These are phyloP conservation scores for Spizella passerina DNA, from an alignment of 2,797 vertebrate species.

Conservation along the genomic window DNA sequence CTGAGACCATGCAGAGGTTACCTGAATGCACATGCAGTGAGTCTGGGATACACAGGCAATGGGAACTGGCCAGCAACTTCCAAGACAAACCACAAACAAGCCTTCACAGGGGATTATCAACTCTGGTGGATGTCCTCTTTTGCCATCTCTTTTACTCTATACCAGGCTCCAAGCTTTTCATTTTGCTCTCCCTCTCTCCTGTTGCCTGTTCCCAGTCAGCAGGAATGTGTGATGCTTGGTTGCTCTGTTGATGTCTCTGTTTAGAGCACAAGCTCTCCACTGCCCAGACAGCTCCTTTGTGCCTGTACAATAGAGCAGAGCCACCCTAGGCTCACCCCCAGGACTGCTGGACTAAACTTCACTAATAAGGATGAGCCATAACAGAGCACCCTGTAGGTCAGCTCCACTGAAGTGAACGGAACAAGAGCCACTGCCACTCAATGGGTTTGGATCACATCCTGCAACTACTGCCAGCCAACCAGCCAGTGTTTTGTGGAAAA, in stretches of 20 bases:
- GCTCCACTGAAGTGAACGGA: not conserved
- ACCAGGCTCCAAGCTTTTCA: not conserved
- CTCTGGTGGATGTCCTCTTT: not conserved
- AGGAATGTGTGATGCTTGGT: not conserved
- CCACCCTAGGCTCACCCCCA: not conserved
- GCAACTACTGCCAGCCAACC: not conserved
- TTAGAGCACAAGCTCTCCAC: not conserved
- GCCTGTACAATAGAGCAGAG: not conserved
- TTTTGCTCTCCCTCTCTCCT: not conserved
- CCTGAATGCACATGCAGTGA: not conserved
- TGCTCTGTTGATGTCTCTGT: not conserved
- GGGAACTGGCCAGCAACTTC: not conserved
- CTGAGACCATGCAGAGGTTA: not conserved
- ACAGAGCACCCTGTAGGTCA: not conserved
- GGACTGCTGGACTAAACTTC: not conserved
- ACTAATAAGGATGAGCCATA: constrained; percentile 5
- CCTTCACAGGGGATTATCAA: not conserved
- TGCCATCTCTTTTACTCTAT: not conserved
- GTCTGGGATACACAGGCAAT: not conserved
- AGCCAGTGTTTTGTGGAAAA: not conserved
- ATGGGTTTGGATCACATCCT: constrained; percentile 13
- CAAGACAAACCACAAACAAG: not conserved
- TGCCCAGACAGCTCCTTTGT: not conserved
- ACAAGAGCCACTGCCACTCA: not conserved
- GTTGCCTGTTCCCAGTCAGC: not conserved